Base-by-base conservation (phyloP, 2,113 vertebrate species). In the Caranx ignobilis region DNA sequence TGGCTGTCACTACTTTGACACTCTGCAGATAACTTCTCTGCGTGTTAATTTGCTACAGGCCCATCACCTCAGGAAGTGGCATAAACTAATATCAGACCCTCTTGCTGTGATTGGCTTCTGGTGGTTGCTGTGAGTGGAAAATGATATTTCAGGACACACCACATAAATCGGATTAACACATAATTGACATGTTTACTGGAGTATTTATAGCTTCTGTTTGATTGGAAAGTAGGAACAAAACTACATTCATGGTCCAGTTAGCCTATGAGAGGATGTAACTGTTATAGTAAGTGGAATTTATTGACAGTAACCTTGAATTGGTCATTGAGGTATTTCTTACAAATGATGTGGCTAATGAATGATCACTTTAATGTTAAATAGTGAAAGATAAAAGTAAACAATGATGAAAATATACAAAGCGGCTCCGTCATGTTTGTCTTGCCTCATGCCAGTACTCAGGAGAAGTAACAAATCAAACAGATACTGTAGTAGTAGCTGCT, bases 201-300 rank as follows among this genome's bases (percentile, higher is more conserved):
- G 61, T 93, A 92, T 94, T 93, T 92, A 89, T 94, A 93, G 90
- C 87, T 21, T 68, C 41, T 16, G 52, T 89, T 88, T 71, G 72
- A 79, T 82, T 90, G 59, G 63, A 77, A 90, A 84, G 62, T 81
- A 62, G 74, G 81, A 83, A 78, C 56, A 77, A 66, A 77, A 75
- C 78, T 74, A 81, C 73, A 84, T 84, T 74, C 52, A 66, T 1
- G 45, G 75, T 60, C 1, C 71, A 84, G 78, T 85, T 84, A 64
- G 26, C 26, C 26, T 50, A 80, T 86, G 61, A 74, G 73, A 75
- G 64, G 63, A 84, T 66, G 21, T 67, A 61, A 84, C 70, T 71
- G 43, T n/a, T 41, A 4, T 41, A 61, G 59, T 57, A 39, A 54
- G 37, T 62, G 39, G 69, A 71, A 83, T 59, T 37, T 75, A 75